Evolutionary conservation across 2,888 invertebrate genomes (phyloP).

Genomic region (Morpho achilles): DNA sequence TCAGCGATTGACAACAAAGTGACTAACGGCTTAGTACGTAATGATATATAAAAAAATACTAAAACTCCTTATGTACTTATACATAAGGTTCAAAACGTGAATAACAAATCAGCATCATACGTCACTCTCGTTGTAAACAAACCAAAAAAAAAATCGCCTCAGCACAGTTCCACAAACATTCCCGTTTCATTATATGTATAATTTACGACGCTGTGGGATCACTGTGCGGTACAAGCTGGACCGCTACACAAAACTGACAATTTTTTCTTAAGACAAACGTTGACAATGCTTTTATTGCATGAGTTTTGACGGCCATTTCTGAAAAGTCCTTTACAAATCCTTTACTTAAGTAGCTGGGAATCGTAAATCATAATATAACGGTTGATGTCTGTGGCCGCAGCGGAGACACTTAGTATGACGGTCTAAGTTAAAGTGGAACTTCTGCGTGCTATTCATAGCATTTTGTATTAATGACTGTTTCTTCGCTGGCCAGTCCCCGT

Average conservation of each 20-base stretch:
- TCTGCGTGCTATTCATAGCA: no score
- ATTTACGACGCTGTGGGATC: slow-evolving; percentile 64
- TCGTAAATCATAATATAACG: slow-evolving; percentile 42
- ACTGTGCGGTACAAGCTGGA: slow-evolving; percentile 54
- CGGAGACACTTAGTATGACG: no score
- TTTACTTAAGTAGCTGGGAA: slow-evolving; percentile 52
- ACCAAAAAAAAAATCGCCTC: slow-evolving; percentile 41
- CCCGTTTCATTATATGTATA: slow-evolving; percentile 61
- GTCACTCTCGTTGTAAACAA: not conserved
- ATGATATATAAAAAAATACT: no score
- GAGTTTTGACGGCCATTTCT: slow-evolving; percentile 58
- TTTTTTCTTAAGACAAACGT: slow-evolving; percentile 59
- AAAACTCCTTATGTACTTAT: no score
- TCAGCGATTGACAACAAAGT: no score
- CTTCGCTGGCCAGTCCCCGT: no score
- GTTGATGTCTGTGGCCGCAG: not conserved
- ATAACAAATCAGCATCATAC: no score
- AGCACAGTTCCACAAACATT: slow-evolving; percentile 64
- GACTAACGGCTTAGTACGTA: no score
- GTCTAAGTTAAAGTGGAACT: no score
- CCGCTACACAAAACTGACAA: slow-evolving; percentile 44
- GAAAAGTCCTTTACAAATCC: slow-evolving; percentile 47
- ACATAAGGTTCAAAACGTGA: no score
- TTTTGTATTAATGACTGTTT: no score
- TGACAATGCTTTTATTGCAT: slow-evolving; percentile 57